Evolutionary conservation across 2,113 vertebrate species (phyloP), one percentile per base, ranked within the genome.

Genomic region (Nettapus auritus): DNA sequence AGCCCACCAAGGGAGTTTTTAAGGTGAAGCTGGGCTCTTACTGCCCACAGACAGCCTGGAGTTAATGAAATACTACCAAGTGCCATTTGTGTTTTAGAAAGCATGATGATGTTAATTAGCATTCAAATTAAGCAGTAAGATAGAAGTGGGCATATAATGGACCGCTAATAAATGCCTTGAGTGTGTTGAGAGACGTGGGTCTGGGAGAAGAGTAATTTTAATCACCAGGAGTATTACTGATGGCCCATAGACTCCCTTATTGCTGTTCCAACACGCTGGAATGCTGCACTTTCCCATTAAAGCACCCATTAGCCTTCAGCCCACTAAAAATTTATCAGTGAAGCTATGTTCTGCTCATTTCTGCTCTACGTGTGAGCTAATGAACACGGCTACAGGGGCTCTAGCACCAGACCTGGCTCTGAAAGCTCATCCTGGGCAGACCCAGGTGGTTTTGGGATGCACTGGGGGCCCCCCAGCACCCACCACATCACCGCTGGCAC

Each of bases 51-150:
- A 57, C 38, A 90, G 87, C 63, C 23, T 25, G 63, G 52, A 94
- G 86, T 78, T 94, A 95, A 78, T 93, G 91, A 95, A 96, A 94
- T 67, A 88, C 82, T 86, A 94, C 38, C 80, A 90, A 95, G 68
- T 71, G 44, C 63, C 93, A 78, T 94, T 96, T 56, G 52, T 81
- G 92, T 90, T 94, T 95, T 88, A 81, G 93, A 94, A 90, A 78
- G 77, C 84, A 57, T 57, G 77, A 86, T 96, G 90, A 83, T 90
- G 83, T 93, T 96, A 96, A 97, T 95, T 94, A 95, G 90, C n/a
- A 92, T 81, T 93, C 95, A 96, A 96, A 97, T 96, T 96, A 95
- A 88, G 93, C 94, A 88, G 62, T 67, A 95, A 94, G 95, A 95
- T 60, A 92, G 86, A 95, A 95, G 86, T 77, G 67, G 70, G 90